A percentile compares a stretch with the other conserved stretches of the same genome.
These are phyloP conservation scores for Natrix natrix DNA, from an alignment of 2,797 vertebrate genomes.

Conservation along the genomic window DNA sequence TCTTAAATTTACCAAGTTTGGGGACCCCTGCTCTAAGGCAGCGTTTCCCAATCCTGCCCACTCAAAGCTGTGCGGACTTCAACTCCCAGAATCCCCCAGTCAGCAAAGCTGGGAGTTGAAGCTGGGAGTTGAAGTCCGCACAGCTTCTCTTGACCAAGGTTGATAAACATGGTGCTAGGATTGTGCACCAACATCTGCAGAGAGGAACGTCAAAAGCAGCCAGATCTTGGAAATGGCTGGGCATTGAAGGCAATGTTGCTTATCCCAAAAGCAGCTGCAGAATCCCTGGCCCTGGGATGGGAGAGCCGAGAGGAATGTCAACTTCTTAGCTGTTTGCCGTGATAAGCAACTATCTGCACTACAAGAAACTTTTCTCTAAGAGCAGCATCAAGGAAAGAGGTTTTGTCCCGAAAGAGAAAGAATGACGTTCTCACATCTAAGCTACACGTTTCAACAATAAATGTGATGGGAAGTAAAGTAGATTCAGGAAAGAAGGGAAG, in stretches of 20 bases:
- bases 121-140: background rate
- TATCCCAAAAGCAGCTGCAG: background rate
- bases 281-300: background rate
- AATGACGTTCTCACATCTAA: background rate
- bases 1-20: too few relatives aligned
- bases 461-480: background rate
- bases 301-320: background rate
- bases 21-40: too few relatives aligned
- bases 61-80: background rate
- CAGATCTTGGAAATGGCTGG: background rate
- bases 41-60: background rate
- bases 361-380: background rate
- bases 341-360: background rate
- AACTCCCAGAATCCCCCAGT: background rate
- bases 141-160: background rate
- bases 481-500: background rate
- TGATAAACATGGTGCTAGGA: background rate
- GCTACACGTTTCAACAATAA: background rate
- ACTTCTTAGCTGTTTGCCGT: background rate
- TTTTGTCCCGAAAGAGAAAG: background rate
- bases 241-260: background rate
- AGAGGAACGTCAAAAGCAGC: background rate
- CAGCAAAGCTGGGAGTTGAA: background rate
- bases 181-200: background rate
- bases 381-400: background rate